Conservation (phyloP, 2,888 invertebrate genomes). For the Coenonympha glycerion region DNA sequence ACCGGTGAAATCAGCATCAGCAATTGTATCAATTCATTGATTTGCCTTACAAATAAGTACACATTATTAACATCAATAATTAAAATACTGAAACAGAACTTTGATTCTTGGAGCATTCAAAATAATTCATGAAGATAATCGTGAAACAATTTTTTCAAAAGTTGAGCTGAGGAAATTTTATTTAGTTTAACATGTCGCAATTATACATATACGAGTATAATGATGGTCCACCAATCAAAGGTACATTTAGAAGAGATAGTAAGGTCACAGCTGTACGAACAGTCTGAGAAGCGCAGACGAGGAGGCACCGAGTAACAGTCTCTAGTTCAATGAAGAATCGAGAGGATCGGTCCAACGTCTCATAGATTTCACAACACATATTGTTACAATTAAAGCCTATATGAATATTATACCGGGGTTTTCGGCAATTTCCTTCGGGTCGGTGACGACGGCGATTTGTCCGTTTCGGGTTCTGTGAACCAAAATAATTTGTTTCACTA, state of each 20-base stretch:
- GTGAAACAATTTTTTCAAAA: background rate
- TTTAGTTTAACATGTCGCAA: background rate
- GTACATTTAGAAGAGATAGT: slow-evolving; percentile 40
- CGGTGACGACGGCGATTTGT: slow-evolving; percentile 91
- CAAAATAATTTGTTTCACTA: slow-evolving; percentile 13
- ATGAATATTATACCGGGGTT: slow-evolving; percentile 94
- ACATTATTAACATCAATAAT: slow-evolving; percentile 7
- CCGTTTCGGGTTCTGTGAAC: slow-evolving; percentile 86
- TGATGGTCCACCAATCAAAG: slow-evolving; percentile 48
- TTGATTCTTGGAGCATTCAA: slow-evolving; percentile 25
- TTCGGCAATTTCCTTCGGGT: slow-evolving; percentile 96
- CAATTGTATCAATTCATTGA: background rate
- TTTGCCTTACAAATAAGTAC: slow-evolving; percentile 8
- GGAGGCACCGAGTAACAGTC: slow-evolving; percentile 73
- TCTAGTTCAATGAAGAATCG: slow-evolving; percentile 63
- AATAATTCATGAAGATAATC: background rate
- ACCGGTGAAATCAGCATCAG: background rate
- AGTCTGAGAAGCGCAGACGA: slow-evolving; percentile 65
- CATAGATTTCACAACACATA: slow-evolving; percentile 76
- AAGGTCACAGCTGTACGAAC: slow-evolving; percentile 45
- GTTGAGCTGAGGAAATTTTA: background rate
- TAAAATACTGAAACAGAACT: slow-evolving; percentile 10
- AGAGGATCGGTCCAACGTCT: slow-evolving; percentile 59
- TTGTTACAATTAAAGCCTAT: slow-evolving; percentile 73
- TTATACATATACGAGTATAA: slow-evolving; percentile 8